Evolutionary conservation across 2,888 invertebrate species (phyloP).

Genomic region (Fragum sueziense): DNA sequence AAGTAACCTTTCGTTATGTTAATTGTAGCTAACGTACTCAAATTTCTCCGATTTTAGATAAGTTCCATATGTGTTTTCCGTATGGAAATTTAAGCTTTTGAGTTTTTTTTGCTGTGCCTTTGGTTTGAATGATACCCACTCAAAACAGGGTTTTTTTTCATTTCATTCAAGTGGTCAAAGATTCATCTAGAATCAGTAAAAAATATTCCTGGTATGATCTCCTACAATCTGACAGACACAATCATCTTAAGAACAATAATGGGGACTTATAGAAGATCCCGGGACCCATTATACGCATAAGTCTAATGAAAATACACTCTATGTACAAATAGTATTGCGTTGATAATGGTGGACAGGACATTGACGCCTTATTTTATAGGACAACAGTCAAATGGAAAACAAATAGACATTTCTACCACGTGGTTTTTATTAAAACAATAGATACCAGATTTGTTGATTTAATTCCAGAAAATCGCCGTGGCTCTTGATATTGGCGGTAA

Average conservation of each 20-base stretch:
- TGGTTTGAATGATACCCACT: too few species aligned
- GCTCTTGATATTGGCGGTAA: too few species aligned
- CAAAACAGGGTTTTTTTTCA: too few species aligned
- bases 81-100: too few species aligned
- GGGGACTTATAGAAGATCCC: neutral
- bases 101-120: too few species aligned
- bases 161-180: too few species aligned
- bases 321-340: constrained; percentile 4
- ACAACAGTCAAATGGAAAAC: constrained; percentile 8
- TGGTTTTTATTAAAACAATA: neutral
- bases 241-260: neutral
- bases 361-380: neutral
- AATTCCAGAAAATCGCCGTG: neutral
- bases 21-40: too few species aligned
- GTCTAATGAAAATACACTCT: neutral
- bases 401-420: neutral
- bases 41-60: too few species aligned
- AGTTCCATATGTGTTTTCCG: too few species aligned
- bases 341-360: neutral
- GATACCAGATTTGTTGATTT: neutral
- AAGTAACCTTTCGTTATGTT: too few species aligned
- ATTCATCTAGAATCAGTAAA: neutral
- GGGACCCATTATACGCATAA: neutral
- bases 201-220: neutral
- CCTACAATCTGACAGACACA: constrained; percentile 23